phyloP scores from a whole-genome alignment of 2,797 vertebrate species.

The Sebastes jordani region DNA sequence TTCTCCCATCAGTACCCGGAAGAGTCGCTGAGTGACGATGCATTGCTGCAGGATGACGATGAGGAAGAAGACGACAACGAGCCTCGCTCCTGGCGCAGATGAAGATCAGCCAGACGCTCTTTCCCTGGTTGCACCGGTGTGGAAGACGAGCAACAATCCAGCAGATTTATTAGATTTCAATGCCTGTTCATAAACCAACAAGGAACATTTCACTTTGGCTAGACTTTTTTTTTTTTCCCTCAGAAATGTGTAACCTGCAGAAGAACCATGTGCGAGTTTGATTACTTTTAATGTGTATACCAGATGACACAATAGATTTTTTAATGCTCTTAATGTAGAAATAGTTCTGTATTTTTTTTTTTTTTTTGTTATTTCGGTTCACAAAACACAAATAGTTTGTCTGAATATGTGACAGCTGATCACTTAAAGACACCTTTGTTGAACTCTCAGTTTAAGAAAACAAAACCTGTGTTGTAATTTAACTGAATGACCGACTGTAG shows the following conservation, averaged over 20 bases:
- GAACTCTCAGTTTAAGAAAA: conserved; percentile 84
- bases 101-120: conserved; percentile 71
- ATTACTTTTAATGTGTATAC: conserved; percentile 89
- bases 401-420: conserved; percentile 64
- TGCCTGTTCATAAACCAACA: conserved; percentile 51
- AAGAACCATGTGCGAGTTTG: conserved; percentile 83
- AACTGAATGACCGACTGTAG: conserved; percentile 87
- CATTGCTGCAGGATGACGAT: conserved; percentile 95
- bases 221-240: conserved; percentile 16
- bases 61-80: conserved; percentile 98
- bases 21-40: conserved; percentile 93
- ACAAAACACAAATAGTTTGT: conserved; percentile 75
- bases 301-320: conserved; percentile 82
- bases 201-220: conserved; percentile 68
- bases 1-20: conserved; percentile 87
- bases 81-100: conserved; percentile 98
- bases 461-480: conserved; percentile 74
- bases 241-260: conserved; percentile 59
- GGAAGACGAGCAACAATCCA: conserved; percentile 41
- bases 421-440: conserved; percentile 85
- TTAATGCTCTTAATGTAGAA: conserved; percentile 75
- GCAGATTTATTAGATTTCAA: conserved; percentile 50
- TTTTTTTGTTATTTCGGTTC: conserved; percentile 49
- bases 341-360: conserved; percentile 73
- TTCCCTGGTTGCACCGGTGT: not conserved